Base-by-base conservation (phyloP, 1,140 invertebrate genomes). In the Sipha flava region DNA sequence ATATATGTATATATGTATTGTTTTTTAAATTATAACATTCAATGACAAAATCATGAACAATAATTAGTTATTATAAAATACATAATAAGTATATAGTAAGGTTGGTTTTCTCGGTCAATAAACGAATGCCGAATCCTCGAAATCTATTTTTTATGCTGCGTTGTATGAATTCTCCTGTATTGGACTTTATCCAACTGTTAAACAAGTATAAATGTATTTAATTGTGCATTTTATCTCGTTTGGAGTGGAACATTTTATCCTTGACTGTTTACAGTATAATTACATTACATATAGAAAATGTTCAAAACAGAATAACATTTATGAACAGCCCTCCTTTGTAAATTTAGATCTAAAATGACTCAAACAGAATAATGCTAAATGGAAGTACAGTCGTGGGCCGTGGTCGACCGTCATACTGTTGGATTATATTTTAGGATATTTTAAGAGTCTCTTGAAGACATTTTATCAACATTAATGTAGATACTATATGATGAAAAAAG, bases 111-210 rank as follows among this genome's bases (percentile, higher is more conserved):
- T n/a, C 40, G 9, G 29, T 37, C n/a, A 37, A 64, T 10, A 18
- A 37, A 64, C n/a, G 10, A 37, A 37, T 21, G 59, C 59, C 34
- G 62, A 21, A 21, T 23, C n/a, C 40, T 23, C 9, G 12, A 34
- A 66, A 23, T 23, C n/a, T 21, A 40, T 40, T 66, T 23, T 66
- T 66, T 66, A 40, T 21, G 62, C 5, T 34, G 12, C 59, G n/a
- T 47, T 2, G 12, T 47, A 18, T 47, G 43, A 16, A 3, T 37
- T 40, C 62, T 66, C 12, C 62, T 40, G 62, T 66, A 40, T 66
- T 66, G 62, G 62, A 66, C 62, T 40, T 40, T 21, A 40, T 66
- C 62, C 62, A 66, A 66, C 62, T 40, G 62, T 66, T 66, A 23
- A 40, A 66, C 34, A 40, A 66, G 62, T 40, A 66, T 21, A 7